Percentiles rank a stretch among this genome's conserved stretches.
Evolutionary conservation across 2,113 vertebrate genomes (phyloP).

Genomic region (Macquaria australasica): DNA sequence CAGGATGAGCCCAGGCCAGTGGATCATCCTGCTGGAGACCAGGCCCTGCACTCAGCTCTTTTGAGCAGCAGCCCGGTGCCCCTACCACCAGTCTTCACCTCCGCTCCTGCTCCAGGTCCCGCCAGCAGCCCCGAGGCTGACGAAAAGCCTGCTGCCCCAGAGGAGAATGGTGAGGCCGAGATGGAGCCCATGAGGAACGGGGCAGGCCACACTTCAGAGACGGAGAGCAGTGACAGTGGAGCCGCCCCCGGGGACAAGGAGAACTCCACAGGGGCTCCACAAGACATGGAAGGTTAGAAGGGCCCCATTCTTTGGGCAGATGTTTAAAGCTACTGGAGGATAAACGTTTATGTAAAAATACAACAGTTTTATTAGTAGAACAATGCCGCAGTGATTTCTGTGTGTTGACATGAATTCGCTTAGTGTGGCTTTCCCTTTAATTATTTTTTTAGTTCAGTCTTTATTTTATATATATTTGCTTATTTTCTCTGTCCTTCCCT

Average conservation of each 20-base stretch:
- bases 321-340: neutral
- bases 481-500: neutral
- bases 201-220: slow-evolving; percentile 88
- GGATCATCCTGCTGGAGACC: slow-evolving; percentile 84
- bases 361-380: neutral
- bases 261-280: slow-evolving; percentile 78
- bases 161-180: slow-evolving; percentile 92
- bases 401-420: neutral
- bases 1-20: slow-evolving; percentile 86
- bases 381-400: neutral
- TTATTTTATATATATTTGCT: neutral
- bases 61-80: slow-evolving; percentile 77
- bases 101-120: slow-evolving; percentile 38
- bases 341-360: neutral
- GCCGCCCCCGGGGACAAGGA: slow-evolving; percentile 83
- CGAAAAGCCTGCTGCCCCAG: slow-evolving; percentile 72
- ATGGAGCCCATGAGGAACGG: slow-evolving; percentile 90
- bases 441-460: neutral
- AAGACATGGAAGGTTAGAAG: slow-evolving; percentile 86
- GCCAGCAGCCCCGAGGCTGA: slow-evolving; percentile 73
- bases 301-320: neutral
- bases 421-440: neutral
- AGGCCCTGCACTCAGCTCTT: slow-evolving; percentile 82
- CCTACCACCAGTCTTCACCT: slow-evolving; percentile 52
- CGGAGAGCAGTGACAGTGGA: slow-evolving; percentile 86